Evolutionary conservation across 2,113 vertebrate genomes (phyloP), one percentile per base, ranked within the genome.

Genomic region (Corythaeola cristata): DNA sequence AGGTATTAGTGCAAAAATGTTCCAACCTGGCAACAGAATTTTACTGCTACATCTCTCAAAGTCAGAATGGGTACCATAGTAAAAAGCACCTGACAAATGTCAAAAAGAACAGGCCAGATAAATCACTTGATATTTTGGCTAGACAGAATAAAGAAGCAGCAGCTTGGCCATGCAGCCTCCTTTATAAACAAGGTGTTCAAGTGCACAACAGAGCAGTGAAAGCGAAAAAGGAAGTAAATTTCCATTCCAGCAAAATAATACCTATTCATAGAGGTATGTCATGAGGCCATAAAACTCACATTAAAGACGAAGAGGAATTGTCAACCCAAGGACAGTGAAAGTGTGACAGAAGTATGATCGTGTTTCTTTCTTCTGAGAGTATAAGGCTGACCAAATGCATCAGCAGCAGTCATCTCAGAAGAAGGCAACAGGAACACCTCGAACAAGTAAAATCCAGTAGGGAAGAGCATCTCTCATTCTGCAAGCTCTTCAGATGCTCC

Each of bases 71-170:
- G 84, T 79, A 73, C 89, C 69, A 88, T 39, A 81, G 89, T 76
- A 97, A 96, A 84, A 75, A 87, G 15, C 62, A 79, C 74, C 85
- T 94, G 69, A 76, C 84, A 94, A 85, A 91, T 69, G 58, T 82
- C 78, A 76, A 49, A 87, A 95, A 84, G 33, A 86, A 74, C 32
- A 67, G 47, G 60, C 32, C 64, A 68, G 84, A 87, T 90, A 84
- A 35, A 77, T 41, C 63, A 66, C 63, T 16, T 45, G 59, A 39
- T 75, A 89, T 75, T 95, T 91, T 37, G 77, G 37, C 66, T 75
- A 68, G 49, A 73, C 41, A 85, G 66, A 95, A 74, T 8, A 56
- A 78, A 86, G 76, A 1, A 73, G 63, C 24, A 76, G 76, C 33
- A 90, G 52, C 28, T 78, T 5, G 5, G 56, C 33, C 49, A 47